Evolutionary conservation across 2,888 invertebrate genomes (phyloP), one percentile per base, ranked within the genome.

Genomic region (Agonopterix subpropinquella): DNA sequence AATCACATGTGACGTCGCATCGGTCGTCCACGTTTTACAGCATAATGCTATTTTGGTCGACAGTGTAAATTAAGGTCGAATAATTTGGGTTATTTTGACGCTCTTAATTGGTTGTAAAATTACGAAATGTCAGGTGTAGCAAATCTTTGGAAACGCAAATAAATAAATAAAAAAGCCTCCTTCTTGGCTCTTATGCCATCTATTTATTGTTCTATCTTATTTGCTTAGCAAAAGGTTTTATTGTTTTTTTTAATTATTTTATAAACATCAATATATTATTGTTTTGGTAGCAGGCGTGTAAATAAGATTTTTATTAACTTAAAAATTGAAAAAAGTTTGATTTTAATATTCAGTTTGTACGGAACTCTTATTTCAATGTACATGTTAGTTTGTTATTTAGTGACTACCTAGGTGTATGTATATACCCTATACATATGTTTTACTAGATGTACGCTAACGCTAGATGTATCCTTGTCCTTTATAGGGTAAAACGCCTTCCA

Each of bases 271-370:
- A 64, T 69, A 61, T 71, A 67, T 72, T 72, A 71, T 78, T 79
- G 73, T 82, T 80, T 80, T 73, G 61, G 61, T 67, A 65, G 67
- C 70, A 72, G 67, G 68, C 65, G 67, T 87, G 87, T 87, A 87
- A 74, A 87, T 87, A 87, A 87, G 86, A 86, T 80, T 84, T 84
- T 83, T 83, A 80, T 82, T 81, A 78, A 80, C 67, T 73, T 53
- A 54, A 56, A n/a, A 49, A 51, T 45, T 58, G 52, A 59, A 55
- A 53, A 54, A 49, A 62, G 58, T 57, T 65, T 56, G 61, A 59
- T 62, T 68, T 64, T 62, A 58, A 60, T 55, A 58, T 63, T 60
- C 55, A 58, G 60, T 62, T 60, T 67, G 59, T 52, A 63, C 60
- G 57, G 56, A 67, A 65, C 53, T 52, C 61, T 64, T 63, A 69